These are phyloP conservation scores for Pipistrellus pygmaeus DNA, from an alignment of 2,797 vertebrate species.

Conservation along the genomic window DNA sequence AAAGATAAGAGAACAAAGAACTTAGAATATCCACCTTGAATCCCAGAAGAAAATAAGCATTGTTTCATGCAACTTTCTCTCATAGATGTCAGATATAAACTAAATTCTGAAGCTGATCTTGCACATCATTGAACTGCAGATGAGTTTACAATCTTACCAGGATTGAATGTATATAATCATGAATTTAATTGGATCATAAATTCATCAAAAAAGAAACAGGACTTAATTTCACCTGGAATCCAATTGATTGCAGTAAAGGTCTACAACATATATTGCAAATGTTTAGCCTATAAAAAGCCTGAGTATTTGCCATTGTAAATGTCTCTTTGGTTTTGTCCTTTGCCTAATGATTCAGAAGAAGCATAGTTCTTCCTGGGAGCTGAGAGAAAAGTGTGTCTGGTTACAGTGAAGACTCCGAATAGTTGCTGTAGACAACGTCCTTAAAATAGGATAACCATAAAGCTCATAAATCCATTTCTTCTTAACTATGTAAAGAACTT, in stretches of 20 bases:
- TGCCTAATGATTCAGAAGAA: conserved; percentile 5
- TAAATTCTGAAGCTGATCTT: neutral
- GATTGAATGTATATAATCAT: neutral
- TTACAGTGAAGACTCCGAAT: neutral
- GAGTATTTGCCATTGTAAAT: neutral
- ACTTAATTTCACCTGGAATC: neutral
- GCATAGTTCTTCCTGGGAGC: neutral
- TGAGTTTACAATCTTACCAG: neutral
- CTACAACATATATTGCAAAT: neutral
- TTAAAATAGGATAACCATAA: neutral
- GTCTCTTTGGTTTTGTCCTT: neutral
- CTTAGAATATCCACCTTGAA: neutral
- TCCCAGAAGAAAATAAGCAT: neutral
- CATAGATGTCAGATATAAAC: neutral
- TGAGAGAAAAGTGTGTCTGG: neutral
- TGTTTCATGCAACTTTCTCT: neutral
- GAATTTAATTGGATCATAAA: neutral
- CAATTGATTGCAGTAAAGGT: neutral
- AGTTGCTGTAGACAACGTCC: neutral
- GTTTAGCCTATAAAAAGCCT: neutral
- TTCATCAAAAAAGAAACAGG: neutral
- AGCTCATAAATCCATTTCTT: neutral
- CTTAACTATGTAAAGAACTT: neutral
- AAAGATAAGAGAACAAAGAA: neutral
- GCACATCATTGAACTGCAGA: neutral